phyloP scores from a whole-genome alignment of 35 echinoderm and acorn worm species.

The Lytechinus variegatus region DNA sequence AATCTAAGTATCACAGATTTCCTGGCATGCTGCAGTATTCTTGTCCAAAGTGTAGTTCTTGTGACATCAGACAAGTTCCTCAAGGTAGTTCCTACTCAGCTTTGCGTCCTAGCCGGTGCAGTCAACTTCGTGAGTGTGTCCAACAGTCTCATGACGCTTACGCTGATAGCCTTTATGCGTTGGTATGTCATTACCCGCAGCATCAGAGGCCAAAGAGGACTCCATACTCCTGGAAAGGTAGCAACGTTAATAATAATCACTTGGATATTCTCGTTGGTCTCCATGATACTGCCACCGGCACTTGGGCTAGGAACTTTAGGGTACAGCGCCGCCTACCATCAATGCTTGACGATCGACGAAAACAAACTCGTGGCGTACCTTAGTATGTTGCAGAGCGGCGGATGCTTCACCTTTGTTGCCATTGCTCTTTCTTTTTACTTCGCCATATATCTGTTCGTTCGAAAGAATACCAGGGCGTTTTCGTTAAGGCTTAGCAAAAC shows the following conservation, averaged over 20 bases:
- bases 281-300: conserved; percentile 52
- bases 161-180: conserved; percentile 16
- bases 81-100: background rate
- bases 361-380: background rate
- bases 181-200: background rate
- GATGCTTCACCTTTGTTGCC: background rate
- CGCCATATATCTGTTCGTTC: background rate
- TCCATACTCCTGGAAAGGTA: conserved; percentile 8
- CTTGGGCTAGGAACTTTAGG: conserved; percentile 60
- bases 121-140: background rate
- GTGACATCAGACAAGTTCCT: background rate
- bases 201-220: background rate
- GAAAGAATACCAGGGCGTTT: background rate
- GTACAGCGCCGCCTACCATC: conserved; percentile 53
- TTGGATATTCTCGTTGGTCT: conserved; percentile 53
- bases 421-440: background rate
- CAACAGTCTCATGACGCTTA: conserved; percentile 52
- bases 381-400: background rate
- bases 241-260: conserved; percentile 50
- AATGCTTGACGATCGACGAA: conserved; percentile 36
- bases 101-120: background rate
- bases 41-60: conserved; percentile 11
- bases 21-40: conserved; percentile 58
- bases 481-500: background rate
- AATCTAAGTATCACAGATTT: conserved; percentile 67